These are phyloP conservation scores for Caenorhabditis uteleia DNA, from an alignment of 2,888 invertebrate genomes.

Conservation along the genomic window DNA sequence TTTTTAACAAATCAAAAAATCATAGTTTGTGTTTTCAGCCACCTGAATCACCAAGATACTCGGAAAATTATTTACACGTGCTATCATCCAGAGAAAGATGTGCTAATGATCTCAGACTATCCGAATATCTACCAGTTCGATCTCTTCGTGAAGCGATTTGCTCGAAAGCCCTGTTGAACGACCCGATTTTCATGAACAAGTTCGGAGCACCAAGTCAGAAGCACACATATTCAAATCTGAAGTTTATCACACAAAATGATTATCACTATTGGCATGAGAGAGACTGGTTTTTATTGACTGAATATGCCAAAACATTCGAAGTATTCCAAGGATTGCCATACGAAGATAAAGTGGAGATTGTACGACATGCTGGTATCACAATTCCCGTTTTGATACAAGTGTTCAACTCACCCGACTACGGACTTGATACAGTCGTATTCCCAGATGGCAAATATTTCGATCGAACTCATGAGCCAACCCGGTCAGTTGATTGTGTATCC, in stretches of 20 bases:
- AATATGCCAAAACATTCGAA: constrained; percentile 67
- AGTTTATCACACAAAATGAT: constrained; percentile 56
- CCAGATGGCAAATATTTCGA: constrained; percentile 67
- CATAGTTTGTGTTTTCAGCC: background rate
- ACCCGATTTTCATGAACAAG: constrained; percentile 33
- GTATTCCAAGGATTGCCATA: constrained; percentile 56
- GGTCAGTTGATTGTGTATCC: constrained; percentile 39
- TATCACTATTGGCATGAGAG: constrained; percentile 67
- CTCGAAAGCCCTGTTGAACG: constrained; percentile 29
- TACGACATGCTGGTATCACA: constrained; percentile 66
- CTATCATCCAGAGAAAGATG: constrained; percentile 5
- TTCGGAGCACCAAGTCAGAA: constrained; percentile 8
- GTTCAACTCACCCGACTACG: constrained; percentile 63
- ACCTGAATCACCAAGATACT: background rate
- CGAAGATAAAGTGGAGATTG: constrained; percentile 62
- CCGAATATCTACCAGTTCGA: constrained; percentile 25
- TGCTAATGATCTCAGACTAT: constrained; percentile 29
- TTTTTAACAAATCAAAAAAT: background rate
- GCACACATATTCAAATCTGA: constrained; percentile 27
- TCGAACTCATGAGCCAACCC: constrained; percentile 57
- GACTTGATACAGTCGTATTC: constrained; percentile 65
- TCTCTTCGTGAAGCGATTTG: constrained; percentile 26
- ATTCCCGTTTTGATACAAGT: constrained; percentile 65
- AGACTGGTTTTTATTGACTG: constrained; percentile 64
- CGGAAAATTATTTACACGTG: constrained; percentile 2